Evolutionary conservation across 2,888 invertebrate genomes (phyloP).

Genomic region (Drepana falcataria): DNA sequence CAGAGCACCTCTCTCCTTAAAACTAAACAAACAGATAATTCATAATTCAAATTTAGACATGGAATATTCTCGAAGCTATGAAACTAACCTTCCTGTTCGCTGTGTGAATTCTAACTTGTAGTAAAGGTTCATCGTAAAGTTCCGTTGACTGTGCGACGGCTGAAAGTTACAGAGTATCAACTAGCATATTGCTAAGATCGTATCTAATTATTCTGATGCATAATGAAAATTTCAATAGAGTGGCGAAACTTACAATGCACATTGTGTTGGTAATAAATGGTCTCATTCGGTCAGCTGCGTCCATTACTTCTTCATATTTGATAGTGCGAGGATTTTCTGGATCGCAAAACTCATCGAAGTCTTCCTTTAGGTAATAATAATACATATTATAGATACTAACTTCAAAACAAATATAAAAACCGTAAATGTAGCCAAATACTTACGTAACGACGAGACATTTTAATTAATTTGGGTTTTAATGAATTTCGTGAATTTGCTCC

Average conservation of each 20-base stretch:
- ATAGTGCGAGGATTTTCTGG: slow-evolving; percentile 53
- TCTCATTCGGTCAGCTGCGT: slow-evolving; percentile 36
- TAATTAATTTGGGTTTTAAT: neutral
- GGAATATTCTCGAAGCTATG: neutral
- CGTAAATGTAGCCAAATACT: slow-evolving; percentile 11
- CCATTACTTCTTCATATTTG: slow-evolving; percentile 42
- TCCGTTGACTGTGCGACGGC: slow-evolving; percentile 46
- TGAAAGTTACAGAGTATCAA: slow-evolving; percentile 23
- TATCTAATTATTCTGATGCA: too few species aligned
- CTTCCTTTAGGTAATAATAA: slow-evolving; percentile 40
- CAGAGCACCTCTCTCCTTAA: slow-evolving; percentile 85
- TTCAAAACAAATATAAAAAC: neutral
- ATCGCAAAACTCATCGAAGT: slow-evolving; percentile 62
- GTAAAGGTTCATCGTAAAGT: slow-evolving; percentile 39
- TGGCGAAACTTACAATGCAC: slow-evolving; percentile 39
- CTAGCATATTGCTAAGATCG: too few species aligned
- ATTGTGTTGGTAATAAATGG: slow-evolving; percentile 40
- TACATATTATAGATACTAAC: neutral
- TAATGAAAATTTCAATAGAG: too few species aligned
- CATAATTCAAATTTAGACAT: neutral
- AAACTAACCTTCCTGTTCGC: slow-evolving; percentile 43
- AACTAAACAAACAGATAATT: slow-evolving; percentile 54
- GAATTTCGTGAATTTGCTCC: neutral
- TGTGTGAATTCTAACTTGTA: slow-evolving; percentile 51
- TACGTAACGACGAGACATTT: slow-evolving; percentile 37